Percentiles rank a stretch among this genome's conserved stretches.
phyloP scores from a whole-genome alignment of 2,113 vertebrate species.

The Rousettus leschenaultii region DNA sequence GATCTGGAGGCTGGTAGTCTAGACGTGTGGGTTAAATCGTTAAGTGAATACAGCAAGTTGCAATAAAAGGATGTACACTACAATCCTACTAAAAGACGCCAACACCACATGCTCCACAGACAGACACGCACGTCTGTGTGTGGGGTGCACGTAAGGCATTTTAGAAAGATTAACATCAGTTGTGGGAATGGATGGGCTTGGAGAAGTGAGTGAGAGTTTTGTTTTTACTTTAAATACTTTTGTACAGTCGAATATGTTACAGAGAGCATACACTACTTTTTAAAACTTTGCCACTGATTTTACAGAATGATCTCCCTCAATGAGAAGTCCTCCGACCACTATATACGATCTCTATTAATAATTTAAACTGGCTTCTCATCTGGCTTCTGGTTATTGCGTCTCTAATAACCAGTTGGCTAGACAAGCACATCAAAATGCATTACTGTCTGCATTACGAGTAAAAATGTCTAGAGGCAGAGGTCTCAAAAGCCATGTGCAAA shows the following conservation, averaged over 20 bases:
- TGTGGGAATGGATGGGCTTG: constrained; percentile 6
- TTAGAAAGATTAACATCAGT: neutral
- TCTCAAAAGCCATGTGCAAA: neutral
- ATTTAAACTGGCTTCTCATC: constrained; percentile 1
- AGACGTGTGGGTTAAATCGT: neutral
- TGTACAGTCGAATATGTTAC: neutral
- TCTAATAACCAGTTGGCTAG: neutral
- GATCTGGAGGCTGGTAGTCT: neutral
- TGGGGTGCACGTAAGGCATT: neutral
- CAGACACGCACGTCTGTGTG: neutral
- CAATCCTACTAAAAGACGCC: neutral
- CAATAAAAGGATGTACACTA: neutral
- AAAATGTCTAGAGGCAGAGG: neutral
- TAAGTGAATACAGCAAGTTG: neutral
- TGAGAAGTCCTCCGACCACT: neutral
- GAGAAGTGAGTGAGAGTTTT: neutral
- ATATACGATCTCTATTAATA: neutral
- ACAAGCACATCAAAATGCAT: neutral
- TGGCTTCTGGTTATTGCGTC: neutral
- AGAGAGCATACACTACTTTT: neutral
- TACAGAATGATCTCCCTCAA: neutral
- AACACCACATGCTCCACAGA: neutral
- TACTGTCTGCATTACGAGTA: neutral
- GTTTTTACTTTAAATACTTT: neutral
- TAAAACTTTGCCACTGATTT: neutral